Percentiles rank a stretch among this genome's conserved stretches.
phyloP scores from a whole-genome alignment of 2,888 invertebrate genomes.

The Entomobrya proxima region DNA sequence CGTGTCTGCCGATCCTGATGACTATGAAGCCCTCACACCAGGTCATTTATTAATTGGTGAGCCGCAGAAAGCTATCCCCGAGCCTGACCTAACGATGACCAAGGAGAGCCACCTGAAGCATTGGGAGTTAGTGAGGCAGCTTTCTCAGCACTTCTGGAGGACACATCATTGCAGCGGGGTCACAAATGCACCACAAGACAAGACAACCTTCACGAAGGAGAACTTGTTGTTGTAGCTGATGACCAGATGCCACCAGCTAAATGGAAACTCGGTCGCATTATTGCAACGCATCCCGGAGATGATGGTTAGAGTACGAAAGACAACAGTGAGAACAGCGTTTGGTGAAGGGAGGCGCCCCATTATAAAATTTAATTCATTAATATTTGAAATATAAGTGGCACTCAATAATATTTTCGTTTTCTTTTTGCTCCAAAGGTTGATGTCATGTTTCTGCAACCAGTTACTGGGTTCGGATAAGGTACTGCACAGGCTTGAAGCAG shows the following conservation, averaged over 20 bases:
- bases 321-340: too few relatives aligned
- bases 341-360: too few relatives aligned
- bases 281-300: conserved; percentile 75
- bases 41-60: conserved; percentile 70
- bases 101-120: conserved; percentile 23
- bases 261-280: conserved; percentile 75
- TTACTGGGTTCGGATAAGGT: too few relatives aligned
- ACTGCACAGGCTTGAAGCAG: too few relatives aligned
- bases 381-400: too few relatives aligned
- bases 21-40: conserved; percentile 74
- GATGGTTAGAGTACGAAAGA: conserved; percentile 75
- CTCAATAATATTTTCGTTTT: too few relatives aligned
- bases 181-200: conserved; percentile 29
- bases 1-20: conserved; percentile 70
- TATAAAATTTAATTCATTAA: too few relatives aligned
- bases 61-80: conserved; percentile 70
- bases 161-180: conserved; percentile 49
- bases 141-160: conserved; percentile 49
- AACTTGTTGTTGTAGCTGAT: conserved; percentile 63
- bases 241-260: conserved; percentile 3
- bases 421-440: too few relatives aligned
- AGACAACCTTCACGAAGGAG: conserved; percentile 18
- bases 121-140: conserved; percentile 49
- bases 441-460: too few relatives aligned
- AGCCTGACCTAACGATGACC: not conserved